These are phyloP conservation scores for Oreochromis spilurus DNA, from an alignment of 2,113 vertebrate species.

Conservation along the genomic window DNA sequence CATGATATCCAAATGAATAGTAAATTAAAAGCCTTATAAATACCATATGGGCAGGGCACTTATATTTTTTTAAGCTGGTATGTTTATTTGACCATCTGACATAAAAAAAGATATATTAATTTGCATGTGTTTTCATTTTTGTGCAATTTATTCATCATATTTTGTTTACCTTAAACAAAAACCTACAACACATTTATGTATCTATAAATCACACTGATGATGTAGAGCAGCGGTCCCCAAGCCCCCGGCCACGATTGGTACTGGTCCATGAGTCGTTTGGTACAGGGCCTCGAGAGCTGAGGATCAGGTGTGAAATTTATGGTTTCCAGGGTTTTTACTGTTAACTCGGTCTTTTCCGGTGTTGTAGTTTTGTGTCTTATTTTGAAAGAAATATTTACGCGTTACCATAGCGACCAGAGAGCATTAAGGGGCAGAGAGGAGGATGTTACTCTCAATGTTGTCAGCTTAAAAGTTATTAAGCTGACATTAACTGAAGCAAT, in stretches of 20 bases:
- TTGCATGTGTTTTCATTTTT: not conserved
- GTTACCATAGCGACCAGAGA: not conserved
- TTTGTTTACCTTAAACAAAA: not conserved
- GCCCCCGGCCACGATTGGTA: not conserved
- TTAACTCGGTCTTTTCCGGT: not conserved
- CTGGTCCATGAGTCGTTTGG: not conserved
- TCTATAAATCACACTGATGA: not conserved
- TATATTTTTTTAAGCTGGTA: fast-evolving
- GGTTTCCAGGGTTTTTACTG: not conserved
- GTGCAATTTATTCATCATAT: not conserved
- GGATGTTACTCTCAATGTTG: not conserved
- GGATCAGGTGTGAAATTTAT: not conserved
- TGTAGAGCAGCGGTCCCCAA: not conserved
- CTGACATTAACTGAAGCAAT: not conserved
- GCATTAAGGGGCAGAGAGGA: not conserved
- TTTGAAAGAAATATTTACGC: not conserved
- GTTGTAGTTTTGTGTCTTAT: fast-evolving
- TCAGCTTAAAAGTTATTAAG: not conserved
- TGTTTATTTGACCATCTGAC: not conserved
- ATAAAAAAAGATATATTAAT: not conserved
- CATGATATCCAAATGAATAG: not conserved
- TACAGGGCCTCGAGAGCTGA: fast-evolving
- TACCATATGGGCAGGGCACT: not conserved
- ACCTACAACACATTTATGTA: not conserved
- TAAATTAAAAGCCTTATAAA: not conserved